phyloP scores from a whole-genome alignment of 2,888 invertebrate species.

The Hydrotaea diabolus region DNA sequence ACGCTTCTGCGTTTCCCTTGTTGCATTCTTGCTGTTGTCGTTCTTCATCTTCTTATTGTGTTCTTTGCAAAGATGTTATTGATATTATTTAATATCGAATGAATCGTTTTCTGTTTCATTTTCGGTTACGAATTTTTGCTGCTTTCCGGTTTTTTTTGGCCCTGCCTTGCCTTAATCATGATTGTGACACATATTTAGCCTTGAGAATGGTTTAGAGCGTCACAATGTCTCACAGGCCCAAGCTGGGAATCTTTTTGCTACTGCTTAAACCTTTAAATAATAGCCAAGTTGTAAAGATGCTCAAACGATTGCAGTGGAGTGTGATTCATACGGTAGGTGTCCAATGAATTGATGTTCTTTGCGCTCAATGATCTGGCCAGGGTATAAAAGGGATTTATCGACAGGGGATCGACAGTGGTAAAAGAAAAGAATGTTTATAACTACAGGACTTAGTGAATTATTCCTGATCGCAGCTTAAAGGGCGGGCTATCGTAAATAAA shows the following conservation, averaged over 20 bases:
- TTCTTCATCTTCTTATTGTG: too few relatives aligned
- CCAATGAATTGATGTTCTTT: not conserved
- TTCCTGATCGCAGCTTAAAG: too few relatives aligned
- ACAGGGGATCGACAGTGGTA: too few relatives aligned
- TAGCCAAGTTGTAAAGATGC: slow-evolving; percentile 6
- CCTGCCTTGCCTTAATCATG: not conserved
- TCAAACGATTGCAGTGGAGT: not conserved
- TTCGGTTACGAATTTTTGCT: not conserved
- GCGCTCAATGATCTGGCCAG: not conserved
- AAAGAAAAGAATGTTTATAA: too few relatives aligned
- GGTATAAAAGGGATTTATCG: too few relatives aligned
- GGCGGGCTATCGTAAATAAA: too few relatives aligned
- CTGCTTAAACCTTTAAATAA: slow-evolving; percentile 7
- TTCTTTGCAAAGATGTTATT: not conserved
- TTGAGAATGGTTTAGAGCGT: slow-evolving; percentile 16
- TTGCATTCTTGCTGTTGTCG: not conserved
- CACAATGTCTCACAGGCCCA: not conserved
- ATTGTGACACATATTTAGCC: slow-evolving; percentile 24
- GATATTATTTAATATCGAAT: slow-evolving; percentile 25
- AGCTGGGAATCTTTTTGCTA: not conserved
- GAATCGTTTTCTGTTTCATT: slow-evolving; percentile 15
- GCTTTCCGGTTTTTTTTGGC: not conserved
- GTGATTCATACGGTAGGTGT: too few relatives aligned
- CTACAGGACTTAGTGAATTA: too few relatives aligned
- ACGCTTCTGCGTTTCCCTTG: slow-evolving; percentile 6